These are phyloP conservation scores for Shinisaurus crocodilurus DNA, from an alignment of 2,113 vertebrate species.

Conservation along the genomic window DNA sequence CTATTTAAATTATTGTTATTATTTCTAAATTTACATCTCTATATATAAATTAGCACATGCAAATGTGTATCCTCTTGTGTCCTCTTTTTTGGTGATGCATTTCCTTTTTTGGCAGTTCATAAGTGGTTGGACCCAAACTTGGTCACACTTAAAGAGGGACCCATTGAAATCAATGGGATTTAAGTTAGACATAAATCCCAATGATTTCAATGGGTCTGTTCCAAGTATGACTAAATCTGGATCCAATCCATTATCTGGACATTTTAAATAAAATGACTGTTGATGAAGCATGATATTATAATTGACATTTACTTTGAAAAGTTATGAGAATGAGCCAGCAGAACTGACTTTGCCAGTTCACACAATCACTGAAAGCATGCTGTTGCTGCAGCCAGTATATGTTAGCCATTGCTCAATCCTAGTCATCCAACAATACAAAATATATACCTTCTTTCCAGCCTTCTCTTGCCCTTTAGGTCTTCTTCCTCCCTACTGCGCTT, in stretches of 20 bases:
- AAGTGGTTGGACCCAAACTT: too few species aligned
- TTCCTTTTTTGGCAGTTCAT: too few species aligned
- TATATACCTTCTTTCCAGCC: constrained; percentile 66
- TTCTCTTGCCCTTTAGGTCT: not conserved
- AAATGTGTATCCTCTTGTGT: not conserved
- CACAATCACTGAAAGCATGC: not conserved
- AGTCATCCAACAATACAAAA: not conserved
- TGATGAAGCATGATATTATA: not conserved
- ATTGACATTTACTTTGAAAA: not conserved
- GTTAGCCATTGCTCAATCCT: not conserved
- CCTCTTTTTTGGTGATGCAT: too few species aligned
- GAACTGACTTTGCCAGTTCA: not conserved
- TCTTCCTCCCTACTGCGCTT: fast-evolving
- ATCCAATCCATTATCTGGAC: not conserved
- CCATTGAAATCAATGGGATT: too few species aligned
- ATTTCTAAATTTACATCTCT: too few species aligned
- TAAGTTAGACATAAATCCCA: too few species aligned
- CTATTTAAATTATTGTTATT: too few species aligned
- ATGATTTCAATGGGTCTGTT: too few species aligned
- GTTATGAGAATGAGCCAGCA: not conserved
- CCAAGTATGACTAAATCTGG: not conserved
- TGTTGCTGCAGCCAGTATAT: not conserved
- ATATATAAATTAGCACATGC: too few species aligned
- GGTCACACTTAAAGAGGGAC: too few species aligned
- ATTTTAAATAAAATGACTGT: not conserved